phyloP scores from a whole-genome alignment of 2,113 vertebrate species.

The Ornithorhynchus anatinus region DNA sequence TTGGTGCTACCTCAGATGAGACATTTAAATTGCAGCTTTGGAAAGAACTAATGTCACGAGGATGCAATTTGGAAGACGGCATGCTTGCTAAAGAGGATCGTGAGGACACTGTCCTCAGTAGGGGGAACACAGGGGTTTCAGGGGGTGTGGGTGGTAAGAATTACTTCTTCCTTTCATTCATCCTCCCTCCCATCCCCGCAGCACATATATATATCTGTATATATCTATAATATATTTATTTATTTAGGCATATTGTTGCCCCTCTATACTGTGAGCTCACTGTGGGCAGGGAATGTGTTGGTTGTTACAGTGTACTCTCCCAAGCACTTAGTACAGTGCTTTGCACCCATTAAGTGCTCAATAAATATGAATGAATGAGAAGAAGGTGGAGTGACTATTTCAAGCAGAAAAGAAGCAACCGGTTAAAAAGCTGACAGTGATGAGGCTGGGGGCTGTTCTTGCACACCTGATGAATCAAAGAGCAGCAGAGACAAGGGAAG shows the following conservation, averaged over 20 bases:
- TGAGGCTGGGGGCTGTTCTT: slow-evolving; percentile 6
- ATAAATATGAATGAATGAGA: not conserved
- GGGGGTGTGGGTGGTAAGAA: too few relatives aligned
- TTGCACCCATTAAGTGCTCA: too few relatives aligned
- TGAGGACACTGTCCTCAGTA: slow-evolving; percentile 17
- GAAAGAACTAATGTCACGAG: not conserved
- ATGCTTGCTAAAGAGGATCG: slow-evolving; percentile 9
- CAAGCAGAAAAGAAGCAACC: slow-evolving; percentile 26
- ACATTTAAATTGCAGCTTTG: not conserved
- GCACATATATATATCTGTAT: too few relatives aligned
- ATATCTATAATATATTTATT: too few relatives aligned
- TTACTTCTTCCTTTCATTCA: too few relatives aligned
- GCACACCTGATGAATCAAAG: too few relatives aligned
- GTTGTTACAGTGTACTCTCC: too few relatives aligned
- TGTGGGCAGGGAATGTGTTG: too few relatives aligned
- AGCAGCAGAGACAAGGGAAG: slow-evolving; percentile 17
- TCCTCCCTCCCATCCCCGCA: too few relatives aligned
- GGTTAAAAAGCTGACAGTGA: slow-evolving; percentile 39
- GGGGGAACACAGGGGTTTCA: slow-evolving; percentile 4
- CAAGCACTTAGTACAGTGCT: too few relatives aligned
- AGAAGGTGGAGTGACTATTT: slow-evolving; percentile 31
- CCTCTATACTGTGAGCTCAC: too few relatives aligned
- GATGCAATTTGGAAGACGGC: not conserved
- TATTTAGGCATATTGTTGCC: too few relatives aligned
- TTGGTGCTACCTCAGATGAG: not conserved